phyloP scores from a whole-genome alignment of 2,888 invertebrate species.

The Sinelater perroti region DNA sequence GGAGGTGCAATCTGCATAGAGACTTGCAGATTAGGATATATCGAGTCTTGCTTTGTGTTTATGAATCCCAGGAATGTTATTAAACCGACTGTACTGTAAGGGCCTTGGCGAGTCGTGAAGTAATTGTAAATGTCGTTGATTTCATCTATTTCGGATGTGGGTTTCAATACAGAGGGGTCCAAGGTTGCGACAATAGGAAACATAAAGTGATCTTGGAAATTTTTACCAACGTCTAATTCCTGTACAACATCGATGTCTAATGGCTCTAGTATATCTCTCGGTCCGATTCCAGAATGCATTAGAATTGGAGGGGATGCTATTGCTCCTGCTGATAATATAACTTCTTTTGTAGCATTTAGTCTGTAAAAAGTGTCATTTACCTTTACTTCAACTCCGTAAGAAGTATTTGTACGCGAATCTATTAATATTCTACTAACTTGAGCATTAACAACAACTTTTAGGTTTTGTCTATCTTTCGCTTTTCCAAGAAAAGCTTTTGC shows the following conservation, averaged over 20 bases:
- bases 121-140: constrained; percentile 59
- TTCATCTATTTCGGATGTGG: constrained; percentile 72
- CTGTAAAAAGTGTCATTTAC: constrained; percentile 87
- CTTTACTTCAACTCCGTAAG: too few relatives aligned
- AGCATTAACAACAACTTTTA: constrained; percentile 67
- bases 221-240: constrained; percentile 61
- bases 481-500: too few relatives aligned
- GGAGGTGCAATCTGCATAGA: constrained; percentile 60
- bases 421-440: too few relatives aligned
- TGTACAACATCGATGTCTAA: constrained; percentile 55
- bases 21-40: constrained; percentile 69
- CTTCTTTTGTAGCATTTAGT: too few relatives aligned
- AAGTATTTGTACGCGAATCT: constrained; percentile 62
- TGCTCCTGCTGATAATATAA: too few relatives aligned
- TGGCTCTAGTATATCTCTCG: constrained; percentile 54
- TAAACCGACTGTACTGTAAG: constrained; percentile 60
- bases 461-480: constrained; percentile 63
- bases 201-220: constrained; percentile 64
- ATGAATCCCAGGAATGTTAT: constrained; percentile 62
- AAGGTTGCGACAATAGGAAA: constrained; percentile 65
- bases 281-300: constrained; percentile 67
- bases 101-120: constrained; percentile 61
- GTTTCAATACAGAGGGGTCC: not conserved
- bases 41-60: constrained; percentile 57
- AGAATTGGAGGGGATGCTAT: constrained; percentile 94